Conservation (phyloP, 1,140 invertebrate species). For the Drosophila athabasca region DNA sequence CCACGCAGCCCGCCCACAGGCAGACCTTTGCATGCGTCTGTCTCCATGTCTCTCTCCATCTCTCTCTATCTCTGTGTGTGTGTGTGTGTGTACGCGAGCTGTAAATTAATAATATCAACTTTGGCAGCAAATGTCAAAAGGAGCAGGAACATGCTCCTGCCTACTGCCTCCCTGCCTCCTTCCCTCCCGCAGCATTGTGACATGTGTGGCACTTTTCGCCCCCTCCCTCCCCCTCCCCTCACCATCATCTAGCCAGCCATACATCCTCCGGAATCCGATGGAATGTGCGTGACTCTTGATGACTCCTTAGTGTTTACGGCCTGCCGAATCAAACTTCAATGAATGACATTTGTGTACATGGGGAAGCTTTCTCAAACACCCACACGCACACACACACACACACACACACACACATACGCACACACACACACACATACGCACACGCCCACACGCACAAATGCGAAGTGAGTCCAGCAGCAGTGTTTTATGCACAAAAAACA, state of each 20-base stretch:
- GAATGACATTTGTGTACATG: slow-evolving; percentile 43
- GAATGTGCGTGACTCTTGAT: slow-evolving; percentile 57
- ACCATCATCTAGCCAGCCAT: not conserved
- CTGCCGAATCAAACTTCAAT: slow-evolving; percentile 59
- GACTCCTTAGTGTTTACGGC: slow-evolving; percentile 58
- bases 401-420: too few relatives aligned
- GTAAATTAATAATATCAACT: slow-evolving; percentile 73
- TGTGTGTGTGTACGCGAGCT: slow-evolving; percentile 36
- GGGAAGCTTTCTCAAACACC: too few relatives aligned
- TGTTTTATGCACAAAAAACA: too few relatives aligned
- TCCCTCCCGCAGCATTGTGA: slow-evolving; percentile 16
- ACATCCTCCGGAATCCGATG: not conserved
- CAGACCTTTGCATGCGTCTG: slow-evolving; percentile 3
- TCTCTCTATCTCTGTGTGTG: not conserved
- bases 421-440: too few relatives aligned
- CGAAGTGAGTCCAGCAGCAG: too few relatives aligned
- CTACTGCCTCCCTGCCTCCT: too few relatives aligned
- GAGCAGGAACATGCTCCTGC: slow-evolving; percentile 42
- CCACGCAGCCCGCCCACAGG: too few relatives aligned
- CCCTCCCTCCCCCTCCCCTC: not conserved
- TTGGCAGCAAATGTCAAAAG: slow-evolving; percentile 68
- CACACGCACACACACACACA: too few relatives aligned
- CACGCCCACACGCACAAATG: too few relatives aligned
- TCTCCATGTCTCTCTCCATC: not conserved
- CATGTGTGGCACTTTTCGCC: slow-evolving; percentile 36